Evolutionary conservation across 1,140 invertebrate genomes (phyloP), one percentile per base, ranked within the genome.

Genomic region (Streblospio benedicti): DNA sequence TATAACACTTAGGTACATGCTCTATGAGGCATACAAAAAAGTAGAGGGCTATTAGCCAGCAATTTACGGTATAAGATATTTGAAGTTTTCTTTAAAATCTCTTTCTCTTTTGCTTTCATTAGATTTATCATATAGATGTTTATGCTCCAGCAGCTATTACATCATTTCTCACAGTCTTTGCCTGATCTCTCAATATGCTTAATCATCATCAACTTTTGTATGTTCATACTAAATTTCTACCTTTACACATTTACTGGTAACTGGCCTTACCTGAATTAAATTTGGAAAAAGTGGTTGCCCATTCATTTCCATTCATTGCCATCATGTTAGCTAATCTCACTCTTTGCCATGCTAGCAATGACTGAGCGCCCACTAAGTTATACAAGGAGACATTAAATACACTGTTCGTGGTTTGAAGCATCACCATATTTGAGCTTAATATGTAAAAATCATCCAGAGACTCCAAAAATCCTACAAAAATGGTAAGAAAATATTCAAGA

Each of bases 371-470:
- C 9, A 76, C 68, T 18, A 53, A 52, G n/a, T 71, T 59, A 59
- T 71, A 76, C 23, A 76, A 57, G 4, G 61, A 51, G 9, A 45
- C 55, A 60, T 77, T 75, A 62, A 71, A 76, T 5, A 76, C 64
- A 56, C 71, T 71, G 60, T 71, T 76, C 2, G 75, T 76, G 6
- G 76, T 77, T 60, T 78, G 74, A 23, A 74, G 61, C 68, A 78
- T 69, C 3, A 75, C 72, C 57, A 78, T 62, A 5, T 66, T 59
- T 62, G 69, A 74, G 27, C 66, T 61, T 56, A 77, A 50, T 0
- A 71, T 55, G 61, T 78, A 78, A 62, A 76, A 78, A 55, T 77
- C 76, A 67, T 78, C 76, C 25, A 76, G 57, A 5, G 76, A 77
- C 56, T 74, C 72, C 18, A 78, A 59, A 52, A 69, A 73, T 5